These are phyloP conservation scores for Rattus norvegicus DNA, from an alignment of 2,113 vertebrate genomes.

Conservation along the genomic window GRCr8 NC_086033.1:84667001-84667500, in stretches of 20 bases:
- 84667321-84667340: not conserved
- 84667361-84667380: not conserved
- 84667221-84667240: not conserved
- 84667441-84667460: not conserved
- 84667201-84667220: not conserved
- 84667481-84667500: not conserved
- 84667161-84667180: not conserved
- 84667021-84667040: not conserved
- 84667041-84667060: not conserved
- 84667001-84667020: not conserved
- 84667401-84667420: not conserved
- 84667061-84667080: not conserved
- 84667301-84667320: not conserved
- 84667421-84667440: not conserved
- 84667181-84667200: not conserved
- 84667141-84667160: not conserved
- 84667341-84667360: not conserved
- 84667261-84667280: not conserved
- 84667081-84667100: not conserved
- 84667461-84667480: not conserved
- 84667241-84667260: not conserved
- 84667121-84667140: not conserved
- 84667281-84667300: not conserved
- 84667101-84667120: not conserved
- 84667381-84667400: not conserved